Conservation (phyloP, 2,113 vertebrate species). For the Crypturellus undulatus region DNA sequence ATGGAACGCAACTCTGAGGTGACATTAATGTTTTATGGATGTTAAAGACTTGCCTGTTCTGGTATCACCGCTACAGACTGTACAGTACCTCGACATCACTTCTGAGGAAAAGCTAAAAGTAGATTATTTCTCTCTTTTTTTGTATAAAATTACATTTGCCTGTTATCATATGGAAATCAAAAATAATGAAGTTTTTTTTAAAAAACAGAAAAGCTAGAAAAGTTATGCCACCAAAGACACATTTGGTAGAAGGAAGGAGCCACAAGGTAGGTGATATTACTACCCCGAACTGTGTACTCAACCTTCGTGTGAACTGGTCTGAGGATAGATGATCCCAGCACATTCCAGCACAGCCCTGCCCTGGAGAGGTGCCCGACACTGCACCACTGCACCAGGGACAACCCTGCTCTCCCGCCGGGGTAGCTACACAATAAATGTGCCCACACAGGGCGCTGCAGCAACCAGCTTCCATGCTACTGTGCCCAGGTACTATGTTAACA, state of each 20-base stretch:
- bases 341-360: not conserved
- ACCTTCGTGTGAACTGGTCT: not conserved
- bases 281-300: not conserved
- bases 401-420: too few relatives aligned
- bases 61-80: not conserved
- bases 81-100: not conserved
- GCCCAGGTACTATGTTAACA: not conserved
- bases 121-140: not conserved
- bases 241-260: not conserved
- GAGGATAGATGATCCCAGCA: not conserved
- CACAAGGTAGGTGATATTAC: not conserved
- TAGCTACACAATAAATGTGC: not conserved
- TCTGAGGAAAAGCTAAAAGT: not conserved
- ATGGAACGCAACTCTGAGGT: not conserved
- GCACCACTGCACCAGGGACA: not conserved
- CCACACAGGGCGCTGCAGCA: not conserved
- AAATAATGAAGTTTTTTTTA: not conserved
- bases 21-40: not conserved
- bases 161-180: not conserved
- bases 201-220: not conserved
- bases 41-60: not conserved
- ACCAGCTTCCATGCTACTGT: not conserved
- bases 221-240: not conserved
- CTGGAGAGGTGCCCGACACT: not conserved
- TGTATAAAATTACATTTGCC: not conserved